Percentiles rank a stretch among this genome's conserved stretches.
phyloP scores from a whole-genome alignment of 2,113 vertebrate genomes.

The Todiramphus saurophagus region DNA sequence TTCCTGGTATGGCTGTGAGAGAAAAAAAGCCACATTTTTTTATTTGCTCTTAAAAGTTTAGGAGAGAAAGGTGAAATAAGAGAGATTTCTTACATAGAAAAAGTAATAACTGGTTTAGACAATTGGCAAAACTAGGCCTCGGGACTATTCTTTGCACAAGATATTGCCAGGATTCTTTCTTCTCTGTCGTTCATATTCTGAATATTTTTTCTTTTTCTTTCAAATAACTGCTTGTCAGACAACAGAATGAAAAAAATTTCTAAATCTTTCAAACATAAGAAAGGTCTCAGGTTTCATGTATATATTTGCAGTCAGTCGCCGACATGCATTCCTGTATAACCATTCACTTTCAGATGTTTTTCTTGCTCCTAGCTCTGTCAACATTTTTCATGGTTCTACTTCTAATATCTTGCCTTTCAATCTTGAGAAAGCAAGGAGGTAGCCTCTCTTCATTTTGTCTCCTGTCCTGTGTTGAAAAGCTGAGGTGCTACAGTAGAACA shows the following conservation, averaged over 20 bases:
- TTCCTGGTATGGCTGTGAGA: neutral
- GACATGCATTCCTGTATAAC: neutral
- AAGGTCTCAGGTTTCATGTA: neutral
- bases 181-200: neutral
- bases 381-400: neutral
- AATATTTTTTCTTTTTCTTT: neutral
- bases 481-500: neutral
- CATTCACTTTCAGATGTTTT: rapidly evolving
- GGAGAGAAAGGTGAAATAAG: neutral
- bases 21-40: neutral
- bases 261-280: neutral
- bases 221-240: neutral
- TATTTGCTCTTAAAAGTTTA: neutral
- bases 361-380: neutral
- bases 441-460: neutral
- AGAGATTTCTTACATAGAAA: neutral
- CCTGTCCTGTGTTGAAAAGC: neutral
- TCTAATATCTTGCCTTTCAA: neutral
- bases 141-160: neutral
- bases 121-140: neutral
- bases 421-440: neutral
- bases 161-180: neutral
- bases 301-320: rapidly evolving
- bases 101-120: neutral
- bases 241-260: neutral